Conservation (phyloP, 2,888 invertebrate genomes). For the Mystacides longicornis region DNA sequence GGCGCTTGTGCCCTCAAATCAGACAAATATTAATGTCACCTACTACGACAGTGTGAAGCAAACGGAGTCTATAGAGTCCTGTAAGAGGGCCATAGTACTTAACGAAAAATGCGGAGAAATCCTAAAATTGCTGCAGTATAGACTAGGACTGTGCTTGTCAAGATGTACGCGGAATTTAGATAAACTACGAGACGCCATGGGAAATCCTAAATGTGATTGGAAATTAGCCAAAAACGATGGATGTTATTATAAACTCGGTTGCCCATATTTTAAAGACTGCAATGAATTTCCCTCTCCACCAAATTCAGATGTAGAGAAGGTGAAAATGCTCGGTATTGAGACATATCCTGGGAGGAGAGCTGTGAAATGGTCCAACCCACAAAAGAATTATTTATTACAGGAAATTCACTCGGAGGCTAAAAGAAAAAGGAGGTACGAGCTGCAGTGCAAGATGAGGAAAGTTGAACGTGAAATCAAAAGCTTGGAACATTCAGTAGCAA, state of each 20-base stretch:
- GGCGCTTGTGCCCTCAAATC: neutral
- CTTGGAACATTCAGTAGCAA: slow-evolving; percentile 24
- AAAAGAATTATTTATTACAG: slow-evolving; percentile 47
- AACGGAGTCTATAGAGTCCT: neutral
- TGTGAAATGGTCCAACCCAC: slow-evolving; percentile 50
- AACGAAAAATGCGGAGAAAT: neutral
- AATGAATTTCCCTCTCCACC: slow-evolving; percentile 37
- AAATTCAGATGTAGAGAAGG: slow-evolving; percentile 10
- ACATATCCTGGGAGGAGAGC: slow-evolving; percentile 34
- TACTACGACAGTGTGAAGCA: neutral
- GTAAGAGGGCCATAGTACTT: neutral
- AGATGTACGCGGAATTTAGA: slow-evolving; percentile 36
- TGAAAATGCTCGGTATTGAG: slow-evolving; percentile 1
- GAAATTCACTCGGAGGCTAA: slow-evolving; percentile 23
- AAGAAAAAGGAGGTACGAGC: slow-evolving; percentile 39
- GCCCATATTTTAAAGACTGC: slow-evolving; percentile 62
- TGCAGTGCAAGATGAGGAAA: slow-evolving; percentile 30
- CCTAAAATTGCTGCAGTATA: slow-evolving; percentile 33
- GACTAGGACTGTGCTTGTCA: slow-evolving; percentile 32
- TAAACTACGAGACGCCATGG: slow-evolving; percentile 28
- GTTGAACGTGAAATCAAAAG: slow-evolving; percentile 30
- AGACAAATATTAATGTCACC: neutral
- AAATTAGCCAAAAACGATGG: neutral
- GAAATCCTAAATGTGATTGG: slow-evolving; percentile 8
- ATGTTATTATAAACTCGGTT: slow-evolving; percentile 40